Base-by-base conservation (phyloP, 2,888 invertebrate species). In the Lacanobia oleracea region DNA sequence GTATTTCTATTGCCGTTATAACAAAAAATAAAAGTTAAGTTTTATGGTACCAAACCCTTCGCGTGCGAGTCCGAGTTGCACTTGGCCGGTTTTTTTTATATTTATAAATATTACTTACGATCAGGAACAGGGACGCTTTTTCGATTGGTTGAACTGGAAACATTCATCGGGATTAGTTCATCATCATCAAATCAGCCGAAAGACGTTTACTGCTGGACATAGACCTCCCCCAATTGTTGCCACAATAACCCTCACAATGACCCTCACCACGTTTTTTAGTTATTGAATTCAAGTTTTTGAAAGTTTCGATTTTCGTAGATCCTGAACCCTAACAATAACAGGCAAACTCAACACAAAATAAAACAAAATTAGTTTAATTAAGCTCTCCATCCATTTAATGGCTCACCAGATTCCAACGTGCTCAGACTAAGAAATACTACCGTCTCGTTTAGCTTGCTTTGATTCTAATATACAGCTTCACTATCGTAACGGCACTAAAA, bases 401-500 rank as follows among this genome's bases (percentile, higher is more conserved):
- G 45, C 40, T 18, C n/a, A 56, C 40, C 33, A 66, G n/a, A 77
- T 63, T 57, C 16, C 50, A 21, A 43, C 16, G 14, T 33, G 18
- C 43, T 50, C 8, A 62, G 48, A 57, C 33, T 18, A 53, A 65
- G 48, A 65, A 62, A 54, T 50, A 68, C n/a, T 43, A 54, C 45
- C 10, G 48, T 21, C 45, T 69, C 10, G 45, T 66, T 63, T 43
- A 43, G 21, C 62, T 45, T n/a, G 21, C 65, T 69, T 68, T 69
- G 50, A 65, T 79, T 69, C 53, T 74, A 51, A 68, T 27, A 68
- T 51, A 79, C 57, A 62, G 59, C 23, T 63, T 68, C 45, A 54
- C 48, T 67, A 60, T 61, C 50, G 37, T 48, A 66, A 65, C 65
- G 51, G 66, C 57, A 64, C 65, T 75, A 66, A 71, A 81, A 77